Evolutionary conservation across 2,797 vertebrate species (phyloP).

Genomic region (Cyprinella venusta): DNA sequence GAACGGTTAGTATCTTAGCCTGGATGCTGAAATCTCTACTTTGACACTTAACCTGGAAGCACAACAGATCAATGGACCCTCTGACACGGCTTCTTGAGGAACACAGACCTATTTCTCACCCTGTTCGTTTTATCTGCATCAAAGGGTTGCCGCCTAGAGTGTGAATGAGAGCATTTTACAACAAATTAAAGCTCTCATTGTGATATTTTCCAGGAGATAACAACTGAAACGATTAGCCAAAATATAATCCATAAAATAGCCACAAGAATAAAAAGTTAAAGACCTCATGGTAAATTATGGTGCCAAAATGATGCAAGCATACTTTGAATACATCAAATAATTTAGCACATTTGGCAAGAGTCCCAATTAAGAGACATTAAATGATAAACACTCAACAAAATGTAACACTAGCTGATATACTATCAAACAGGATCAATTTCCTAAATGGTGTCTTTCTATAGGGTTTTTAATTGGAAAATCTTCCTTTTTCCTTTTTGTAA

Average conservation of each 20-base stretch:
- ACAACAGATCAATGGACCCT: constrained; percentile 61
- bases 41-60: constrained; percentile 57
- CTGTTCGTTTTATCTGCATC: background rate
- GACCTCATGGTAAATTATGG: background rate
- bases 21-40: constrained; percentile 53
- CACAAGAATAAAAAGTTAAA: background rate
- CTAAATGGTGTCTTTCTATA: background rate
- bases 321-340: background rate
- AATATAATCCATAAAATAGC: background rate
- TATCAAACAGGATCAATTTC: background rate
- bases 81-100: constrained; percentile 61
- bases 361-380: background rate
- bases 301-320: background rate
- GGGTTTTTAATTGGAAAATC: background rate
- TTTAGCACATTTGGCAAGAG: background rate
- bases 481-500: no score
- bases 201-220: background rate
- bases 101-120: constrained; percentile 13
- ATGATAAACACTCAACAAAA: background rate
- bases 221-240: background rate
- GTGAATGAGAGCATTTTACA: background rate
- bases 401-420: background rate
- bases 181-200: constrained; percentile 4
- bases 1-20: constrained; percentile 40
- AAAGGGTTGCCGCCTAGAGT: background rate